These are phyloP conservation scores for Ctenochaetus hawaiiensis DNA, from an alignment of 2,797 vertebrate species.

Conservation along the genomic window DNA sequence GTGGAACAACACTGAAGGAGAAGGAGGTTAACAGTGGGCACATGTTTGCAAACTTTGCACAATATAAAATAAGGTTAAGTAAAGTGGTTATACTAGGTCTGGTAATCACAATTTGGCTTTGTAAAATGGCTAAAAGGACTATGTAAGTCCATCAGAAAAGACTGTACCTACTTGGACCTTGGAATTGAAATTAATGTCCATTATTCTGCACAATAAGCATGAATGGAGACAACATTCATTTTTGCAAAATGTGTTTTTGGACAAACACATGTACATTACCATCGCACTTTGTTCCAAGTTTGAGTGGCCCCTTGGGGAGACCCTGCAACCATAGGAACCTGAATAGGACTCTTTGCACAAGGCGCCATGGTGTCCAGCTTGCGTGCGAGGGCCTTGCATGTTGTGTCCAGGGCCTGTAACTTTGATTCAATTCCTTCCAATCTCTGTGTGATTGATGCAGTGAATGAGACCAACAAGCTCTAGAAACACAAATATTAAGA, in stretches of 20 bases:
- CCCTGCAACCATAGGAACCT: conserved; percentile 98
- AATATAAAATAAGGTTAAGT: neutral
- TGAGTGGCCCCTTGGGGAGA: conserved; percentile 98
- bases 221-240: neutral
- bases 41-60: neutral
- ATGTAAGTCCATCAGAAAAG: neutral
- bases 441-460: conserved; percentile 92
- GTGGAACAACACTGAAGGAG: conserved; percentile 92
- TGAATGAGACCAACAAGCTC: conserved; percentile 94
- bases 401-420: conserved; percentile 93
- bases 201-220: neutral
- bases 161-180: neutral
- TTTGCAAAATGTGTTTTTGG: neutral
- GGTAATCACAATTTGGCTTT: neutral
- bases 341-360: conserved; percentile 94
- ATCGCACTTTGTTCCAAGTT: conserved; percentile 99
- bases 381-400: conserved; percentile 93
- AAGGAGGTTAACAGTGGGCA: conserved; percentile 6
- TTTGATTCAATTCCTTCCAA: conserved; percentile 97
- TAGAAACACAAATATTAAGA: conserved; percentile 64
- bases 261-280: conserved; percentile 83
- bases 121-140: conserved; percentile 6
- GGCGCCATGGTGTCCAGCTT: conserved; percentile 94
- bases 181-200: neutral
- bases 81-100: neutral